phyloP scores from a whole-genome alignment of 2,888 invertebrate species.

The Graphium colonna region DNA sequence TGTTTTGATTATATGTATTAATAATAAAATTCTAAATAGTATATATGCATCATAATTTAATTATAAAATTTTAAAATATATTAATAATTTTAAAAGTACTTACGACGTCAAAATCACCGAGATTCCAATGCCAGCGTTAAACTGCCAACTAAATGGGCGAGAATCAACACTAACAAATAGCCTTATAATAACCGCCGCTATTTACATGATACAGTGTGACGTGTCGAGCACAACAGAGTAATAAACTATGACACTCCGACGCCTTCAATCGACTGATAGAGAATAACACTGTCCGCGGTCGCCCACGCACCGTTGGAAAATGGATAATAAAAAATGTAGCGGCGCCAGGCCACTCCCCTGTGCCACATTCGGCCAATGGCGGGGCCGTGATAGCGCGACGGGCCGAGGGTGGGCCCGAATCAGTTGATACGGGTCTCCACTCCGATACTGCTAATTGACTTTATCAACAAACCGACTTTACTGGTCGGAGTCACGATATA shows the following conservation, averaged over 20 bases:
- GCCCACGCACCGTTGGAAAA: conserved; percentile 67
- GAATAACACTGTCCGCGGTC: conserved; percentile 65
- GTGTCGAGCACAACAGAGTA: conserved; percentile 57
- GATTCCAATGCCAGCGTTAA: conserved; percentile 10
- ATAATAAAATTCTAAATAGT: too few relatives aligned
- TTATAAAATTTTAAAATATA: background rate
- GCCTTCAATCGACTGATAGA: conserved; percentile 74
- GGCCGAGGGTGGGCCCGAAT: conserved; percentile 69
- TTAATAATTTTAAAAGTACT: conserved; percentile 3
- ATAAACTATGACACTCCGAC: conserved; percentile 77
- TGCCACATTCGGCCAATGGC: conserved; percentile 63
- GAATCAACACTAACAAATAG: conserved; percentile 49
- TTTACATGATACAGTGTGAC: conserved; percentile 63
- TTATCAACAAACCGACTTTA: conserved; percentile 80
- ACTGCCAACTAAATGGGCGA: conserved; percentile 24
- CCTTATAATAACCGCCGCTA: conserved; percentile 61
- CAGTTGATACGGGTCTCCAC: conserved; percentile 73
- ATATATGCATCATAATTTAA: too few relatives aligned
- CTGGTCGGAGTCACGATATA: conserved; percentile 77
- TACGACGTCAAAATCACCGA: conserved; percentile 1
- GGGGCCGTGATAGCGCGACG: conserved; percentile 48
- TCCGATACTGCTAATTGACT: conserved; percentile 79
- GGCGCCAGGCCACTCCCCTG: conserved; percentile 68
- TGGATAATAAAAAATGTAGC: conserved; percentile 67
- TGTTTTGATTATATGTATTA: too few relatives aligned